phyloP scores from a whole-genome alignment of 2,113 vertebrate genomes.

The Argyrosomus japonicus region DNA sequence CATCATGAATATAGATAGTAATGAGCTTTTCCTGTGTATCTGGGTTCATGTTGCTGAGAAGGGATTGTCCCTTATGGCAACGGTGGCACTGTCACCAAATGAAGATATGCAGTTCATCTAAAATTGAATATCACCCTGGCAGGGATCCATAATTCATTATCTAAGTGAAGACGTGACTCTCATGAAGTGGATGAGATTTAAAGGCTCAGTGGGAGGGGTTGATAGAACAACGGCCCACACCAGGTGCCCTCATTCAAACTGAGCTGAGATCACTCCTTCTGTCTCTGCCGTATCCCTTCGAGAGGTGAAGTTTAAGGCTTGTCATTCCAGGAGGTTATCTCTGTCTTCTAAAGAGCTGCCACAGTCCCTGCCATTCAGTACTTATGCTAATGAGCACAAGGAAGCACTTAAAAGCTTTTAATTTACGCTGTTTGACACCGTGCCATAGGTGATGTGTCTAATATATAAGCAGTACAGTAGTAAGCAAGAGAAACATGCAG shows the following conservation, averaged over 20 bases:
- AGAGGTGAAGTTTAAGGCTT: constrained; percentile 66
- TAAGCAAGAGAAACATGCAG: constrained; percentile 12
- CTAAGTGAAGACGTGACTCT: constrained; percentile 82
- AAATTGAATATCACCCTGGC: constrained; percentile 81
- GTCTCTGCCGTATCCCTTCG: constrained; percentile 43
- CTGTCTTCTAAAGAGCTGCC: constrained; percentile 52
- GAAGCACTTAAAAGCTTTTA: constrained; percentile 65
- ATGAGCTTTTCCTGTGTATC: constrained; percentile 74
- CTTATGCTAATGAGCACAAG: constrained; percentile 64
- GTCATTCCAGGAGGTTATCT: constrained; percentile 71
- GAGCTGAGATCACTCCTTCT: constrained; percentile 61
- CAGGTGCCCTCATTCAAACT: constrained; percentile 71
- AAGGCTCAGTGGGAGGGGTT: constrained; percentile 68
- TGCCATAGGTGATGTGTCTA: constrained; percentile 56
- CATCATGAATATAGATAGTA: constrained; percentile 77
- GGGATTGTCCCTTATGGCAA: constrained; percentile 73
- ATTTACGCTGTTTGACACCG: constrained; percentile 62
- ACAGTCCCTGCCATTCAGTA: constrained; percentile 37
- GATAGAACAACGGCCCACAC: constrained; percentile 62
- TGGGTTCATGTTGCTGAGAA: constrained; percentile 59
- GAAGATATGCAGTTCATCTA: constrained; percentile 81
- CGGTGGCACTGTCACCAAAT: constrained; percentile 73
- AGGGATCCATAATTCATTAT: constrained; percentile 83
- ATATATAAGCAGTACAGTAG: constrained; percentile 20
- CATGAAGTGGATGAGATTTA: constrained; percentile 80